phyloP scores from a whole-genome alignment of 1,140 invertebrate genomes.

The Diorhabda elongata region DNA sequence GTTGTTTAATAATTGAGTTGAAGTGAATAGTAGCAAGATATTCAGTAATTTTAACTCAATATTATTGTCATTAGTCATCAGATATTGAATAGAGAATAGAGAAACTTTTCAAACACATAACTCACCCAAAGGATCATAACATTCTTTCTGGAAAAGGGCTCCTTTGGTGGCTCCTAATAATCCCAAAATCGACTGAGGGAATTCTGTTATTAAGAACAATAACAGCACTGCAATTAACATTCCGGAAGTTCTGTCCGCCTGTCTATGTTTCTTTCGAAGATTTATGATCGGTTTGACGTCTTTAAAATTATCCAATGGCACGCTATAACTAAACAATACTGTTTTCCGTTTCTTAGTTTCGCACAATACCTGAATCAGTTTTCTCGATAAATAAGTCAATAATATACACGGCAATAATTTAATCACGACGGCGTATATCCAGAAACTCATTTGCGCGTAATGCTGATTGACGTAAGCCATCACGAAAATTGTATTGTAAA shows the following conservation, averaged over 20 bases:
- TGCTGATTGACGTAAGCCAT: constrained; percentile 23
- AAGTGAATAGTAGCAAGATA: no score
- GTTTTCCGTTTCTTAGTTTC: constrained; percentile 70
- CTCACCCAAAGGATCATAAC: constrained; percentile 69
- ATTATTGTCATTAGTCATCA: no score
- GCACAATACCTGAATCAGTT: constrained; percentile 71
- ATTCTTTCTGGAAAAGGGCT: constrained; percentile 68
- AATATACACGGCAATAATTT: constrained; percentile 82
- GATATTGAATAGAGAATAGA: no score
- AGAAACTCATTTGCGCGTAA: constrained; percentile 65
- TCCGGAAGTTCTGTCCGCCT: constrained; percentile 84
- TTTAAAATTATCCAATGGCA: constrained; percentile 34
- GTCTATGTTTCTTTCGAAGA: constrained; percentile 59
- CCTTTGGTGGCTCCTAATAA: constrained; percentile 70
- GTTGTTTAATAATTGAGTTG: no score
- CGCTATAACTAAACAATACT: constrained; percentile 50
- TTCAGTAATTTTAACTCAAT: no score
- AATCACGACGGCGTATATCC: constrained; percentile 81
- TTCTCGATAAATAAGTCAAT: constrained; percentile 72
- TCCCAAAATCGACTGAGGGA: constrained; percentile 82
- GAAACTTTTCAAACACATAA: constrained; percentile 15
- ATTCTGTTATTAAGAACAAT: constrained; percentile 84
- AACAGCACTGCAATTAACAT: constrained; percentile 92
- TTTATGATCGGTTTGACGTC: constrained; percentile 19
- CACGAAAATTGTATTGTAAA: constrained; percentile 44